Conservation (phyloP, 2,797 vertebrate species). For the Calcarius lapponicus region DNA sequence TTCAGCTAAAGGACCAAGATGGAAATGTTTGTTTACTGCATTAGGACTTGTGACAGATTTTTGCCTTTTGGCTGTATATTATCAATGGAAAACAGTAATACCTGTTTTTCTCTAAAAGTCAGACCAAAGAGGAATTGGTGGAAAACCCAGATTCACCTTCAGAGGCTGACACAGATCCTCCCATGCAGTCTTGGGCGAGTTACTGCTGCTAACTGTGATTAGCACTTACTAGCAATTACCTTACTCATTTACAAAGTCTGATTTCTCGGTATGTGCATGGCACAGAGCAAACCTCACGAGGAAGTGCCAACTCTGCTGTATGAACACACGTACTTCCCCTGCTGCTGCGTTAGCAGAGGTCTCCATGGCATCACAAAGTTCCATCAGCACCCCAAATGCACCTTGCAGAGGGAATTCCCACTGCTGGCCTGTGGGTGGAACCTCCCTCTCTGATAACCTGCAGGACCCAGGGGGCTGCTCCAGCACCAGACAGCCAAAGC, state of each 20-base stretch:
- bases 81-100: background rate
- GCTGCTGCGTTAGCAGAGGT: background rate
- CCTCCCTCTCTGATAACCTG: background rate
- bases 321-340: background rate
- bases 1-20: background rate
- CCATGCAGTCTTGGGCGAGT: background rate
- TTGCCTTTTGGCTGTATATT: conserved; percentile 24
- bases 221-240: background rate
- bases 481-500: accelerated
- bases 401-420: accelerated
- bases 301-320: background rate
- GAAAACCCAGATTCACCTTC: background rate
- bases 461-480: background rate
- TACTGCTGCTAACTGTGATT: background rate
- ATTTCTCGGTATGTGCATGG: accelerated
- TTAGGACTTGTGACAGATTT: conserved; percentile 10
- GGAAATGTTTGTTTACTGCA: conserved; percentile 21
- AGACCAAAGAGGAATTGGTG: background rate
- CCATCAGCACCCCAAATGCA: accelerated
- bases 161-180: background rate
- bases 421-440: accelerated
- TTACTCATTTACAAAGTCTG: background rate
- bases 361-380: background rate
- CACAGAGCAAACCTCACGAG: background rate
- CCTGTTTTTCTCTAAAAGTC: background rate